Evolutionary conservation across 2,888 invertebrate genomes (phyloP).

Genomic region (Rotaria socialis): DNA sequence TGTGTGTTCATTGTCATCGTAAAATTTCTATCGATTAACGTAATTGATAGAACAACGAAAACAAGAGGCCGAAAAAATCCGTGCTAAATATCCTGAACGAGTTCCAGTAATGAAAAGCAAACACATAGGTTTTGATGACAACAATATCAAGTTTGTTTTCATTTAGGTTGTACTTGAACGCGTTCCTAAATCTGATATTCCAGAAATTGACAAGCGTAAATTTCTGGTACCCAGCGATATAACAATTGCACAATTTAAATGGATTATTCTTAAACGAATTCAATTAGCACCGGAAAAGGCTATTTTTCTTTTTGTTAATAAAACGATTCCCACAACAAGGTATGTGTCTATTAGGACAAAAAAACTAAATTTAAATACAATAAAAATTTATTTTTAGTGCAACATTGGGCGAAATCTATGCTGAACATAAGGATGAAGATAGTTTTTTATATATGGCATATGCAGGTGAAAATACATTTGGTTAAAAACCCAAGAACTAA

Average conservation of each 20-base stretch:
- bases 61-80: constrained; percentile 56
- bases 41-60: constrained; percentile 54
- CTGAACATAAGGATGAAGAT: constrained; percentile 60
- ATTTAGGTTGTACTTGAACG: constrained; percentile 61
- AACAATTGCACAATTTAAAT: constrained; percentile 62
- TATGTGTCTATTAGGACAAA: constrained; percentile 48
- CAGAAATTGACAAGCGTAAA: constrained; percentile 60
- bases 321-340: constrained; percentile 61
- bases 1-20: too few relatives aligned
- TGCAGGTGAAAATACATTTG: constrained; percentile 62
- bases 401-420: constrained; percentile 61
- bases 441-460: constrained; percentile 61
- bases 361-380: background rate
- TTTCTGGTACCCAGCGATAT: constrained; percentile 62
- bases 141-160: background rate
- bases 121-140: background rate
- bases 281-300: constrained; percentile 60
- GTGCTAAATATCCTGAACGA: constrained; percentile 58
- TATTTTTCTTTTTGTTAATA: constrained; percentile 61
- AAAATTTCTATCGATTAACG: too few relatives aligned
- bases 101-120: constrained; percentile 54
- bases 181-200: constrained; percentile 58
- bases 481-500: constrained; percentile 46
- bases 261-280: constrained; percentile 61
- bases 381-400: constrained; percentile 52